Evolutionary conservation across 2,113 vertebrate species (phyloP).

Genomic region (zebrafish (Danio rerio)): GRCz12tu NC_133184.1:33425501-33426000

Average conservation of each 20-base stretch:
- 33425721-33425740: not conserved
- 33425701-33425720: not conserved
- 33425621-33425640: not conserved
- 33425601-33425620: not conserved
- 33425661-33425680: not conserved
- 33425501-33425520: no score
- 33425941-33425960: not conserved
- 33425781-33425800: not conserved
- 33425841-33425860: constrained; percentile 5
- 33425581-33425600: not conserved
- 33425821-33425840: not conserved
- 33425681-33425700: not conserved
- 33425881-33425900: not conserved
- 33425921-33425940: not conserved
- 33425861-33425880: not conserved
- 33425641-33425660: not conserved
- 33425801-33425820: not conserved
- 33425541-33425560: not conserved
- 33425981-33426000: not conserved
- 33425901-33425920: not conserved
- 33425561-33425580: no score
- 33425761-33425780: not conserved
- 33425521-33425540: not conserved
- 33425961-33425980: not conserved
- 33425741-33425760: not conserved